Percentiles rank a stretch among this genome's conserved stretches.
Conservation (phyloP, 1,140 invertebrate species). For the Onthophagus taurus region DNA sequence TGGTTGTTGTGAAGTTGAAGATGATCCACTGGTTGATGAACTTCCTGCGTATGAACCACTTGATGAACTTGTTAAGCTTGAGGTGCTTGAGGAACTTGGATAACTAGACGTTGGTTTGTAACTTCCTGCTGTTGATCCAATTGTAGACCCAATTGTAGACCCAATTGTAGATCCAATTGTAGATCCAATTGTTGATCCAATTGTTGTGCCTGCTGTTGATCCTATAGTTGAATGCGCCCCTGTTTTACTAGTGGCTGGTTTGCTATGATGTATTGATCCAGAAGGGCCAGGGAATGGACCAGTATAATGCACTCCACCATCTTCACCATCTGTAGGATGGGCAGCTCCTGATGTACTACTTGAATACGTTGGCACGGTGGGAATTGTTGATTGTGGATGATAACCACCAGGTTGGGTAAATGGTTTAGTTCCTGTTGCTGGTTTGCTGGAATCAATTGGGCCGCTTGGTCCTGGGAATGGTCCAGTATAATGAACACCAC, state of each 20-base stretch:
- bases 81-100: conserved; percentile 1
- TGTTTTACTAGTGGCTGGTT: conserved; percentile 3
- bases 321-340: neutral
- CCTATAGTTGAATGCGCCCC: neutral
- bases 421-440: no score
- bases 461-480: conserved; percentile 14
- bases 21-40: neutral
- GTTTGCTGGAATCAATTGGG: conserved; percentile 15
- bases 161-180: neutral
- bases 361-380: no score
- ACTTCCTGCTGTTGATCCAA: conserved; percentile 7
- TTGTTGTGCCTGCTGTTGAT: neutral
- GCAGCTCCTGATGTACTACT: no score
- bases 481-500: conserved; percentile 8
- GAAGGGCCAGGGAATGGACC: conserved; percentile 14
- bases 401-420: no score
- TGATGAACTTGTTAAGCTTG: conserved; percentile 3
- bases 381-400: no score
- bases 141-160: neutral
- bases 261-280: conserved; percentile 15
- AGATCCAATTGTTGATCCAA: no score
- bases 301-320: conserved; percentile 9
- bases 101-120: neutral
- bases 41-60: conserved; percentile 4
- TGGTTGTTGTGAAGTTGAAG: neutral